Base-by-base conservation (phyloP, 2,888 invertebrate species). In the Nineta flava region DNA sequence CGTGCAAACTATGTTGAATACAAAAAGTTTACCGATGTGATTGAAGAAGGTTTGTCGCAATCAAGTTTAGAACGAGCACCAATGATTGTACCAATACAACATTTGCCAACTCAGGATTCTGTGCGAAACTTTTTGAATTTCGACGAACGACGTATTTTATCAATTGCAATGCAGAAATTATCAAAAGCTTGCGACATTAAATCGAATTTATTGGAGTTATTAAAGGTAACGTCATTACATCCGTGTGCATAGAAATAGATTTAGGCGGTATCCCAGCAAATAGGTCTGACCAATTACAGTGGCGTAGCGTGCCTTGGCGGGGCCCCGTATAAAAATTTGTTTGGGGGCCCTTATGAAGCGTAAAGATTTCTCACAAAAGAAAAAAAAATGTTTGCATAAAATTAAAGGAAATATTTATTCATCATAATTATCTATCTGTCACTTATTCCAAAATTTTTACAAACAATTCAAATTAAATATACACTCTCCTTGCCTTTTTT, bases 1-100 rank as follows among this genome's bases (percentile, higher is more conserved):
- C 75, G 81, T 17, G 69, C 70, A 0, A 72, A 76, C 45, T 74
- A 67, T 60, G 64, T 83, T 7, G 77, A 80, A 54, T 86, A 86
- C 67, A 73, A 72, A 49, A 73, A 81, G 55, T 86, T 87, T 67
- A 75, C 76, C 55, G 67, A 72, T 46, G 70, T 73, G 2, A 72
- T 83, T 40, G 86, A 87, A 60, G 82, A 82, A 65, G 77, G 82
- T 34, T 77, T 83, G 55, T 73, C 79, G 13, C 79, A 81, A 60
- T 63, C 69, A 16, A 75, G 76, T 52, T 68, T 84, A 54, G 78
- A 80, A 64, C 75, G 80, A 55, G 75, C 81, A 47, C 81, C 85
- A 10, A 70, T 83, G 53, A 65, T 83, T 51, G 65, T 74, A 53
- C 87, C 87, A 0, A 61, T 84, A 13, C 77, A 81, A 56, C 82